These are phyloP conservation scores for Cyprinodon brontotheroides DNA, from an alignment of 2,113 vertebrate genomes.

Conservation along the genomic window DNA sequence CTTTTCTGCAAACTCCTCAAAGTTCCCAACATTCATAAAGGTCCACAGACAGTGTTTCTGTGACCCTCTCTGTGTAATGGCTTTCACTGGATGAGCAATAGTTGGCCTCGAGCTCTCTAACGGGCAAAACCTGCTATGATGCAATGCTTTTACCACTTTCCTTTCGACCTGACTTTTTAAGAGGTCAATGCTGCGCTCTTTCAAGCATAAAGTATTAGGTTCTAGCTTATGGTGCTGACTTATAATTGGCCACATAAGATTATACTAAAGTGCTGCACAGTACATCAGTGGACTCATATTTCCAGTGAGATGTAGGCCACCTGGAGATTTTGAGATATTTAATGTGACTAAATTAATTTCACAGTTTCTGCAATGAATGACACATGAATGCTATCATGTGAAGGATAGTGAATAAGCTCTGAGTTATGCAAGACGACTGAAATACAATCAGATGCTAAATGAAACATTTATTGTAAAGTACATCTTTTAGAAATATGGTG, in stretches of 20 bases:
- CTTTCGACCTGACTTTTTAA: constrained; percentile 55
- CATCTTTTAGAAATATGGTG: background rate
- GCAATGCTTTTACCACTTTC: constrained; percentile 64
- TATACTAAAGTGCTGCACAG: constrained; percentile 18
- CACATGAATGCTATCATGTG: background rate
- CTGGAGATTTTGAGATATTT: constrained; percentile 19
- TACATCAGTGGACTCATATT: constrained; percentile 28
- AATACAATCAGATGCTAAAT: constrained; percentile 6
- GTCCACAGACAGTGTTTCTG: constrained; percentile 30
- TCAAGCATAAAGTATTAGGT: constrained; percentile 47
- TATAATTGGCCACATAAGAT: constrained; percentile 50
- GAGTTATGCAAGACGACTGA: background rate
- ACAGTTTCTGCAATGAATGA: constrained; percentile 1
- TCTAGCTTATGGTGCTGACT: constrained; percentile 36
- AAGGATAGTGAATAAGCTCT: background rate
- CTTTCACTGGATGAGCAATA: constrained; percentile 46
- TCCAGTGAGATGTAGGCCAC: background rate
- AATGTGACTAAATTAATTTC: constrained; percentile 31
- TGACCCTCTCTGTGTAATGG: constrained; percentile 54
- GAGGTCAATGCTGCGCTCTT: constrained; percentile 47
- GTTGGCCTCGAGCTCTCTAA: constrained; percentile 42
- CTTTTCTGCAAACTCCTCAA: constrained; percentile 10
- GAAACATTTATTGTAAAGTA: background rate
- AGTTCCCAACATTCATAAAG: constrained; percentile 27
- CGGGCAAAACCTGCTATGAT: constrained; percentile 48